Base-by-base conservation (phyloP, 2,113 vertebrate genomes). In the Psittacula cyanocephala region DNA sequence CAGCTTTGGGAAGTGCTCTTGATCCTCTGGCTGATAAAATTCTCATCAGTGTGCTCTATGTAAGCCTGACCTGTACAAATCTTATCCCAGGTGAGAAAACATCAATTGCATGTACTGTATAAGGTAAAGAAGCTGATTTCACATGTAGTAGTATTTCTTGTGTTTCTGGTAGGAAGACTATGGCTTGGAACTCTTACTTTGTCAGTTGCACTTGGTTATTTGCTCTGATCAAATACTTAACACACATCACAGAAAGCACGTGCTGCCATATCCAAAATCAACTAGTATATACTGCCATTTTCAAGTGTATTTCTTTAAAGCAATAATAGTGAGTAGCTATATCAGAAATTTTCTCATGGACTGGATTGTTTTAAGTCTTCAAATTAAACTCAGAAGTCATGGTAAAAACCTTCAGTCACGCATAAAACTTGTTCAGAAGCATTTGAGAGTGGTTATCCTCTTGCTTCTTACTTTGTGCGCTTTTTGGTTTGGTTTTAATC, bases 11-110 rank as follows among this genome's bases (percentile, higher is more conserved):
- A 96, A 99, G 99, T 77, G 99, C 99, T 95, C 98, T 99, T 6
- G 99, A 99, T 96, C 99, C 99, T 50, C 90, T 99, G 97, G 99
- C 99, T 44, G 99, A 99, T 97, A 99, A 99, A 98, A 99, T 99
- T 80, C 99, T 99, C 92, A 99, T 99, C 98, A 99, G 99, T 31
- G 92, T 99, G 93, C 98, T 99, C 80, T 99, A 99, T 6, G 77
- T 99, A 92, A 99, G 99, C 97, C 97, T 99, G 46, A 99, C 99
- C 43, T 99, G 98, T 90, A 98, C 99, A 91, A 98, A 98, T 49
- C 98, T 99, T 74, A 99, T 99, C 96, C 99, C 99, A 99, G 99
- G 99, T 99, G 98, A 96, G 97, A 87, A 77, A 16, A 17, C 7
- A 13, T 10, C 29, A 4, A 5, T 18, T 41, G 17, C 5, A 3